Evolutionary conservation across 23 tunicate species (phyloP).

Genomic region (Aplidium turbinatum): DNA sequence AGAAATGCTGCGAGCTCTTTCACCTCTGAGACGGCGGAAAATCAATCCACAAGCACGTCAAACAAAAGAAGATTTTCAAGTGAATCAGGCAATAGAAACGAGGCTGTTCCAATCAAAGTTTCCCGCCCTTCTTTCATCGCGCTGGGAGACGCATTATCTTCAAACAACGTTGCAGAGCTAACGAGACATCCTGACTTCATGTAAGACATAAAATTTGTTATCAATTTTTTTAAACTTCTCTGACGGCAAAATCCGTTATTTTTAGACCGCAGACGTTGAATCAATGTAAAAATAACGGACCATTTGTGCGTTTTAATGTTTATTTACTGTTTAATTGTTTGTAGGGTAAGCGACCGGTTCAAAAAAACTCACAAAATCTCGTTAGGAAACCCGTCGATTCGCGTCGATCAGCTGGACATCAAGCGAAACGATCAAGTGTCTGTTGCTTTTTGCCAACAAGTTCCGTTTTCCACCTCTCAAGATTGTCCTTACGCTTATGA

Average conservation of each 20-base stretch:
- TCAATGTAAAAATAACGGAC: no score
- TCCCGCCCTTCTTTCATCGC: slow-evolving; percentile 76
- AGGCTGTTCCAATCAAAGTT: slow-evolving; percentile 12
- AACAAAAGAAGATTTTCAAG: no score
- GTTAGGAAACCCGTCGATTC: slow-evolving; percentile 16
- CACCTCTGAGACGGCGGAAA: no score
- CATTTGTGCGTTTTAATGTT: no score
- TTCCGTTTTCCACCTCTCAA: slow-evolving; percentile 31
- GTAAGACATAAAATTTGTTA: no score
- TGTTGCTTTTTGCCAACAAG: slow-evolving; percentile 38
- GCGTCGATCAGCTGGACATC: slow-evolving; percentile 26
- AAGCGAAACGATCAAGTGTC: slow-evolving; percentile 30
- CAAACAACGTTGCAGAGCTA: slow-evolving; percentile 40
- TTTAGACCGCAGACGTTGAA: no score
- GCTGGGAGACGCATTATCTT: slow-evolving; percentile 56
- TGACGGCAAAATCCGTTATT: no score
- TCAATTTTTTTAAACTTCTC: no score
- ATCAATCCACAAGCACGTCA: no score
- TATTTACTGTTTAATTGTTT: no score
- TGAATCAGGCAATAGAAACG: no score
- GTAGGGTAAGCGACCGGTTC: slow-evolving; percentile 39
- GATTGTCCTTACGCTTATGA: slow-evolving; percentile 87
- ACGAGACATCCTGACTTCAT: slow-evolving; percentile 81
- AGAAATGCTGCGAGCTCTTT: no score
- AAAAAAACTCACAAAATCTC: slow-evolving; percentile 37